Evolutionary conservation across 92 coral and sea anemone species (phyloP), one percentile per base, ranked within the genome.

Genomic region (Pocillopora grandis): DNA sequence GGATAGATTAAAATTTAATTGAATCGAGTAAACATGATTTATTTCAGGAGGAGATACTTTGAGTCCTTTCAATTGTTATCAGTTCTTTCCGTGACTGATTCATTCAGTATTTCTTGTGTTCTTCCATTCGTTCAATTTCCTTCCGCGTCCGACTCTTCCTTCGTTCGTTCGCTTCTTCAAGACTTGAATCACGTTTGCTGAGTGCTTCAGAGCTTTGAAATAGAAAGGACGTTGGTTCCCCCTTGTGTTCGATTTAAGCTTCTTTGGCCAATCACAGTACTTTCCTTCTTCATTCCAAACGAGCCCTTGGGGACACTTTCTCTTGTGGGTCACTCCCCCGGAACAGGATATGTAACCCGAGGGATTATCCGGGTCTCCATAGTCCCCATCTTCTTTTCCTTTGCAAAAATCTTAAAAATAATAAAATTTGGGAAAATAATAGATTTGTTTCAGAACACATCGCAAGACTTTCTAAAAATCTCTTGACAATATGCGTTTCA

Each of bases 301-400:
- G 23, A 83, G 74, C 12, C 73, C 79, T 17, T 3, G 9, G 15
- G 76, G 59, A 20, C 81, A 75, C 5, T 19, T 2, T 17, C 75
- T 37, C 16, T 68, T 84, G 88, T 76, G 57, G 11, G 67, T 15
- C 15, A 84, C 27, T 18, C 82, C 82, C 0, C 27, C 18, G 17
- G 67, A 57, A 58, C 88, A 84, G 60, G 20, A 33, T 6, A 84
- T 75, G 66, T 76, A 84, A 1, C 81, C 76, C 3, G 66, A n/a
- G 15, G 82, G 82, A 20, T 84, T 70, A 58, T 36, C 31, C 61
- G 88, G 82, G 20, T 84, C 76, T 36, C 82, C 69, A 19, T 84
- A 72, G 37, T 76, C 75, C 1, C 88, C 88, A 23, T 68, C 66
- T 31, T 31, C 35, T 80, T 80, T 68, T 57, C 76, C 84, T 23